Evolutionary conservation across 1,140 invertebrate species (phyloP), one percentile per base, ranked within the genome.

Genomic region (Drosophila tani): DNA sequence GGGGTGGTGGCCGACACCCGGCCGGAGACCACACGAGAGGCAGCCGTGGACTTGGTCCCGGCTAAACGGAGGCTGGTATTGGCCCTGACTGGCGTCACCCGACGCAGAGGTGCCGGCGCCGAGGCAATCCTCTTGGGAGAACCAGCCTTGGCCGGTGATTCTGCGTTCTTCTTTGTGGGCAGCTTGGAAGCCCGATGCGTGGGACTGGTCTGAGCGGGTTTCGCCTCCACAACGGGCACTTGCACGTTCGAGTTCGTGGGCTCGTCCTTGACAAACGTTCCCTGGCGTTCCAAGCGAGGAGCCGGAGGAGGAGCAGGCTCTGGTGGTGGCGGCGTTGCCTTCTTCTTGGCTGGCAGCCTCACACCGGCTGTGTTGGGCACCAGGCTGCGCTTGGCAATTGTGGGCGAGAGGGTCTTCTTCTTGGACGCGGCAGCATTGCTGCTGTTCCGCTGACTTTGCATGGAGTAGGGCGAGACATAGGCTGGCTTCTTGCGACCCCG

Each of bases 241-340:
- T 93, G 93, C 15, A 53, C 77, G 19, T 93, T 80, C 21, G 92
- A 76, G 75, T 93, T 93, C 3, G 94, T 91, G 7, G 94, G 93
- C 76, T 97, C 96, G 74, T 98, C 97, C 93, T 98, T 98, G 0
- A 96, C 97, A 90, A 98, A 98, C 0, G 97, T 98, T 24, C 96
- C 97, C 92, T 98, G 97, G 43, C 97, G 94, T 57, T 96, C 96
- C 9, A 96, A 85, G 2, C 95, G 58, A 93, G 56, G 58, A 93
- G 56, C 93, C 93, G 78, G 49, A 12, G 62, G 49, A 12, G 62
- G 35, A 14, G 73, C 19, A 1, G 75, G 9, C 17, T 60, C 62
- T 3, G 60, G 11, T 40, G 53, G 53, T 11, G 51, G 46, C 47
- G 60, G 51, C 5, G 71, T 70, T 15, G 62, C 5, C 45, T 75